Percentiles rank a stretch among this genome's conserved stretches.
These are phyloP conservation scores for Scomber scombrus DNA, from an alignment of 2,113 vertebrate genomes.

Conservation along the genomic window DNA sequence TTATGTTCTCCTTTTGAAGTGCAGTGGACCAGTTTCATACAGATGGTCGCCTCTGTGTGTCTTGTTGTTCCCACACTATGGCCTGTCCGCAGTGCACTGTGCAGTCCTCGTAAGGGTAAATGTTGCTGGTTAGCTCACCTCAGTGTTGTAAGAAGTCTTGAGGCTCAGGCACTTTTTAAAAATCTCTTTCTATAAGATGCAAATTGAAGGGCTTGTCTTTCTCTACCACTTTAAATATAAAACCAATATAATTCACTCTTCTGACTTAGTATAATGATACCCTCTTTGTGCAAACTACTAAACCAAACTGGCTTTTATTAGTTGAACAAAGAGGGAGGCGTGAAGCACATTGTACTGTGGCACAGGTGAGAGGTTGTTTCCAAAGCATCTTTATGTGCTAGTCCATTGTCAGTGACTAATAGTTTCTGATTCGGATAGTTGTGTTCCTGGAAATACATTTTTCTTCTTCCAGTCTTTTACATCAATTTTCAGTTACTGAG, in stretches of 20 bases:
- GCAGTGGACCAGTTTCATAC: constrained; percentile 63
- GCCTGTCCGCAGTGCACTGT: constrained; percentile 42
- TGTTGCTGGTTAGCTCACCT: background rate
- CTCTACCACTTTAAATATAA: background rate
- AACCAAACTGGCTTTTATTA: no score
- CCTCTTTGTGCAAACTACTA: no score
- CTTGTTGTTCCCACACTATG: constrained; percentile 20
- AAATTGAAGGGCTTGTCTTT: background rate
- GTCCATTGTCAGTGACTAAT: constrained; percentile 54
- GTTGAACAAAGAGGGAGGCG: no score
- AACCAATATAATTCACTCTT: constrained; percentile 2
- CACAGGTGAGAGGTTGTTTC: constrained; percentile 29
- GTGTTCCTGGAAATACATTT: constrained; percentile 12
- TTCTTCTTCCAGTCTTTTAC: constrained; percentile 15
- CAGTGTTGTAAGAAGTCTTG: background rate
- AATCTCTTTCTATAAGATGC: background rate
- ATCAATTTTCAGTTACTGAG: constrained; percentile 36
- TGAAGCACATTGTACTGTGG: constrained; percentile 33
- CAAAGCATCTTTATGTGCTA: constrained; percentile 44
- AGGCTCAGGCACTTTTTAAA: background rate
- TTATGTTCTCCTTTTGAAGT: constrained; percentile 34
- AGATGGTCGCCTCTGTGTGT: constrained; percentile 56
- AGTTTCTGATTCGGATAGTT: constrained; percentile 42
- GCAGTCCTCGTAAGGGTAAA: background rate
- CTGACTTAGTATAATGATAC: background rate